Conservation (phyloP, 2,888 invertebrate species). For the Agonopterix heracliana region DNA sequence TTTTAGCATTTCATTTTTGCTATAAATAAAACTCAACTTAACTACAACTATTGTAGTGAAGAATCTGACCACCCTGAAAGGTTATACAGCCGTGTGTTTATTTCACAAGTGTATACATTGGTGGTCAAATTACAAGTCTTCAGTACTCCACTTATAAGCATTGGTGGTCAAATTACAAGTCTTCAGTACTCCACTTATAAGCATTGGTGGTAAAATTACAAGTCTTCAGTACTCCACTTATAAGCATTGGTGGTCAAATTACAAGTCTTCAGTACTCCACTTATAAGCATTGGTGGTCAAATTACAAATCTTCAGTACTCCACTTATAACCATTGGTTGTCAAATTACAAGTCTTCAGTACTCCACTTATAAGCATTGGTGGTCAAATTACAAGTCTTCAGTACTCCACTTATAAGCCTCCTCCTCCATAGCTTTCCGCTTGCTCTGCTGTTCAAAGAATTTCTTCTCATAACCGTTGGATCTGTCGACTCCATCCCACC, state of each 20-base stretch:
- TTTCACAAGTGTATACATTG: too few relatives aligned
- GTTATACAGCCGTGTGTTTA: too few relatives aligned
- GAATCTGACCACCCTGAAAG: too few relatives aligned
- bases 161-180: too few relatives aligned
- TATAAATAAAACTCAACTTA: too few relatives aligned
- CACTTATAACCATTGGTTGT: too few relatives aligned
- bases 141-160: slow-evolving; percentile 96
- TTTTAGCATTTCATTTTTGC: too few relatives aligned
- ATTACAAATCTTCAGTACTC: slow-evolving; percentile 96
- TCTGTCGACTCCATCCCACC: slow-evolving; percentile 99
- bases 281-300: too few relatives aligned
- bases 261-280: slow-evolving; percentile 97
- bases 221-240: slow-evolving; percentile 96
- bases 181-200: slow-evolving; percentile 96
- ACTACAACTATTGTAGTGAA: too few relatives aligned
- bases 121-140: slow-evolving; percentile 98
- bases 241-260: too few relatives aligned
- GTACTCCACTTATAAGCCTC: slow-evolving; percentile 96
- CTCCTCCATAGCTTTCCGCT: slow-evolving; percentile 84
- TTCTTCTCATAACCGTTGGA: slow-evolving; percentile 97
- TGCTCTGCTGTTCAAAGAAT: slow-evolving; percentile 87
- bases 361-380: slow-evolving; percentile 98
- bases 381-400: slow-evolving; percentile 97
- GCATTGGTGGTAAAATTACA: too few relatives aligned
- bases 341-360: slow-evolving; percentile 95